Percentiles rank a stretch among this genome's conserved stretches.
phyloP scores from a whole-genome alignment of 1,140 invertebrate species.

The Drosophila sucinea region DNA sequence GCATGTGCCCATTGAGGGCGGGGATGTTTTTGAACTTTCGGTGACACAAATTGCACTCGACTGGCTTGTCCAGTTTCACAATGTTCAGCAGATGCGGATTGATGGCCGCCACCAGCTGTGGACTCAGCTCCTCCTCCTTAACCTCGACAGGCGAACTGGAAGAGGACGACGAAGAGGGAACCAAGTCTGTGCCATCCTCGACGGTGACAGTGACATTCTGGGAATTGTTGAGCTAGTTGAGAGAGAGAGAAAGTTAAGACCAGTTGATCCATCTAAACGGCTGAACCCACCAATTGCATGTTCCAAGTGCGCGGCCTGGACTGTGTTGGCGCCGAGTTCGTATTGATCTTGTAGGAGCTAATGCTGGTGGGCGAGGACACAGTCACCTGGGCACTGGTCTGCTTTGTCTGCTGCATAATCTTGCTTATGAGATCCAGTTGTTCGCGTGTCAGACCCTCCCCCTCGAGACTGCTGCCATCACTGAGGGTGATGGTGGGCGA shows the following conservation, averaged over 20 bases:
- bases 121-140: slow-evolving; percentile 78
- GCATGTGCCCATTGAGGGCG: slow-evolving; percentile 98
- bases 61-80: slow-evolving; percentile 88
- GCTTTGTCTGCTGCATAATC: slow-evolving; percentile 90
- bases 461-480: slow-evolving; percentile 85
- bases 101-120: slow-evolving; percentile 80
- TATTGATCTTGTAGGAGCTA: slow-evolving; percentile 83
- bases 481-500: slow-evolving; percentile 80
- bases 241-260: neutral
- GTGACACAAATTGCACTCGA: slow-evolving; percentile 97
- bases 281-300: slow-evolving; percentile 82
- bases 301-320: slow-evolving; percentile 83
- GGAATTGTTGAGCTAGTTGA: slow-evolving; percentile 61
- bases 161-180: slow-evolving; percentile 26
- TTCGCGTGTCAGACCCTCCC: slow-evolving; percentile 88
- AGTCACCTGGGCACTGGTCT: slow-evolving; percentile 82
- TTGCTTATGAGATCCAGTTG: slow-evolving; percentile 90
- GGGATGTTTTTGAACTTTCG: slow-evolving; percentile 98
- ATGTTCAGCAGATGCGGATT: slow-evolving; percentile 83
- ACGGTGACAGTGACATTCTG: slow-evolving; percentile 78
- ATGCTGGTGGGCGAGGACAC: slow-evolving; percentile 82
- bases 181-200: slow-evolving; percentile 73
- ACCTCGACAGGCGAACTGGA: slow-evolving; percentile 61
- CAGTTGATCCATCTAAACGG: slow-evolving; percentile 25
- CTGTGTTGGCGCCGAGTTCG: slow-evolving; percentile 47